Evolutionary conservation across 2,797 vertebrate species (phyloP).

Genomic region (Syngnathus acus): DNA sequence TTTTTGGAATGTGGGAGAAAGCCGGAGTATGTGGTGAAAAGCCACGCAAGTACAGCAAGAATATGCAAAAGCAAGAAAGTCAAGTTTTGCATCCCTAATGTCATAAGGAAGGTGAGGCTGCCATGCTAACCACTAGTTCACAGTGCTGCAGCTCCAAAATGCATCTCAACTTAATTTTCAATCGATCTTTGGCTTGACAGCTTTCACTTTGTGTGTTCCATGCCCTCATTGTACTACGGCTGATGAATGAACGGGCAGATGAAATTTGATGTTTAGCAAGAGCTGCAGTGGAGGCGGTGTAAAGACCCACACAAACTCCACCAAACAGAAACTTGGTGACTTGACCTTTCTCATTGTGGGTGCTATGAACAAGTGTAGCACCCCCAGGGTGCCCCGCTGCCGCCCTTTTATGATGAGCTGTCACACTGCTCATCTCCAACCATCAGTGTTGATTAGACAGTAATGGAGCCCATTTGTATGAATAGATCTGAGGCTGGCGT

Average conservation of each 20-base stretch:
- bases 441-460: constrained; percentile 69
- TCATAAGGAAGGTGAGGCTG: background rate
- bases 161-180: constrained; percentile 13
- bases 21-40: background rate
- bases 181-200: constrained; percentile 12
- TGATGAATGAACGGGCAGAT: constrained; percentile 7
- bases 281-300: constrained; percentile 4
- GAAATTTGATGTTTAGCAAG: constrained; percentile 5
- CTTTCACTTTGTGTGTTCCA: constrained; percentile 18
- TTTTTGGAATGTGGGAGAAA: no score
- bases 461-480: constrained; percentile 73
- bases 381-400: constrained; percentile 16
- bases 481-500: constrained; percentile 57
- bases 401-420: constrained; percentile 60
- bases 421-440: constrained; percentile 65
- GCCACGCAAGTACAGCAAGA: background rate
- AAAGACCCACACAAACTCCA: constrained; percentile 5
- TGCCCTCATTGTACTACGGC: background rate
- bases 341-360: constrained; percentile 32
- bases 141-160: constrained; percentile 9
- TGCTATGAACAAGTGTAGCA: constrained; percentile 38
- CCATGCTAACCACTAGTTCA: background rate
- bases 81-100: background rate
- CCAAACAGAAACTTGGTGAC: constrained; percentile 17
- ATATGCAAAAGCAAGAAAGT: background rate